phyloP scores from a whole-genome alignment of 1,140 invertebrate genomes.

The Pomacea maculata region DNA sequence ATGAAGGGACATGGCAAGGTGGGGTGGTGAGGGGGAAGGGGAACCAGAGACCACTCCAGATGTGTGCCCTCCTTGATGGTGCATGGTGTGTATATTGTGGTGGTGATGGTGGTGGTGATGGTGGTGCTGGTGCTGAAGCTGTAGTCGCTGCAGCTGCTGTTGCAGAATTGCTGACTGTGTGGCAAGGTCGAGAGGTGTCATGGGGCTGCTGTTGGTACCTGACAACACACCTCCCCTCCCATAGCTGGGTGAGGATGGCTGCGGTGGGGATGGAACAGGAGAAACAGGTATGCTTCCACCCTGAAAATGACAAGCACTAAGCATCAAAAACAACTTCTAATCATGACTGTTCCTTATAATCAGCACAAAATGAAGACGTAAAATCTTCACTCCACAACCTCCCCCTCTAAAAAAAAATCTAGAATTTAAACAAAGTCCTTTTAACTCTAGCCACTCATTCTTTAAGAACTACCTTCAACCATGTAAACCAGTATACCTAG shows the following conservation, averaged over 20 bases:
- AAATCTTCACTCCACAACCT: too few species aligned
- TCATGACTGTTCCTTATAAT: too few species aligned
- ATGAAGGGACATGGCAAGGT: constrained; percentile 11
- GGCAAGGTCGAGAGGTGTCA: constrained; percentile 21
- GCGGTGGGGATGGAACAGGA: constrained; percentile 51
- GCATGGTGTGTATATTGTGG: not conserved
- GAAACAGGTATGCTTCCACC: constrained; percentile 32
- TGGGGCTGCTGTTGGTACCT: not conserved
- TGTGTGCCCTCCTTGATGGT: constrained; percentile 14
- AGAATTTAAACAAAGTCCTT: not conserved
- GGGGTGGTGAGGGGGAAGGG: constrained; percentile 13
- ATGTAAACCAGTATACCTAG: too few species aligned
- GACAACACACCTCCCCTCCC: not conserved
- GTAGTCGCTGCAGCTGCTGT: constrained; percentile 67
- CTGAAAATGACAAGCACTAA: not conserved
- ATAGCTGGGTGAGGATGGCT: constrained; percentile 54
- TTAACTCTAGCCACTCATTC: not conserved
- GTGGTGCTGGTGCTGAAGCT: constrained; percentile 62
- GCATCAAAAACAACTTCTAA: too few species aligned
- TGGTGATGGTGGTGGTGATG: constrained; percentile 6
- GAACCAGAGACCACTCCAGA: constrained; percentile 21
- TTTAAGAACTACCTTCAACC: too few species aligned
- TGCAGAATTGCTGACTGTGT: constrained; percentile 48
- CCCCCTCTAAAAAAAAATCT: not conserved
- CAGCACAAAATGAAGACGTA: too few species aligned